Base-by-base conservation (phyloP, 2,888 invertebrate species). In the Panzeria rudis region DNA sequence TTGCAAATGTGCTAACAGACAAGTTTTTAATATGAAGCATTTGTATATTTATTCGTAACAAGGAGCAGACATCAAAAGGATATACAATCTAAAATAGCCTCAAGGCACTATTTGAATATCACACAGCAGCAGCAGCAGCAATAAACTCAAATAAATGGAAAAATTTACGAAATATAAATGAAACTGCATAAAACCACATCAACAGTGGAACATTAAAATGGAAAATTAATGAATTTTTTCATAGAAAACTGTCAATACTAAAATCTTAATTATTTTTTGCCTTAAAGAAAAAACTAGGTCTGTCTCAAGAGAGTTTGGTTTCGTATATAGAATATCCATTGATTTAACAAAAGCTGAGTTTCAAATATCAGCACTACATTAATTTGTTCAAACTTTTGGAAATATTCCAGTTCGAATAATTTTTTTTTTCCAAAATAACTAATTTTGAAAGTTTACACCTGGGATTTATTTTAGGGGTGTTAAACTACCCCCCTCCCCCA, bases 61-160 rank as follows among this genome's bases (percentile, higher is more conserved):
- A n/a, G 13, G 9, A 62, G 82, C 71, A 71, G 78, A 79, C 85
- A 82, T 82, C 78, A 78, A 85, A 85, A 64, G 78, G 62, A 82
- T 68, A 79, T 44, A 75, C 82, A 85, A 85, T 85, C 79, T 79
- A 82, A 85, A 85, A 75, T 71, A 13, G 73, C 85, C 75, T 71
- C 41, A 64, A 72, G 85, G 41, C 69, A 75, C 47, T 71, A 44
- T 68, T 47, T 54, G 23, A 41, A 79, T 61, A 54, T 56, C 17
- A 11, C 52, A 52, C 20, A 35, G 56, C 76, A 23, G 56, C 76
- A 72, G 17, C 35, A 47, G 25, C 61, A 38, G 20, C n/a, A 44
- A 25, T 9, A 41, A 8, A 23, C 3, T 44, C 2, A n/a, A 20
- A 9, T 2, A 54, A 35, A 61, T 62, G 35, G 41, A 77, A 15